Conservation (phyloP, 2,797 vertebrate genomes). For the Melopsittacus undulatus region DNA sequence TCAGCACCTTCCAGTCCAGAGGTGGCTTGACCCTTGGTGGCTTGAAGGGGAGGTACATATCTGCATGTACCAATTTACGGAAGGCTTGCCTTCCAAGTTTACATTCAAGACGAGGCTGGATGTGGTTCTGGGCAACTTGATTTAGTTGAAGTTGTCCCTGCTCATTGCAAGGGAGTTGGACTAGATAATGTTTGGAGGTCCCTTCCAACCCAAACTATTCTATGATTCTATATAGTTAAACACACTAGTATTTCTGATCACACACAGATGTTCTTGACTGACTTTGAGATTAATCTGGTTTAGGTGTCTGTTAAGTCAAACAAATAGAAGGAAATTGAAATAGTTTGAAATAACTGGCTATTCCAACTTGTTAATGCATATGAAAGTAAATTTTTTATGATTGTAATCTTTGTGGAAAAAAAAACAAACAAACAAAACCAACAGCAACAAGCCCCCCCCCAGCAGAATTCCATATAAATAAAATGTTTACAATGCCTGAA, state of each 20-base stretch:
- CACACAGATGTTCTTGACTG: rapidly evolving
- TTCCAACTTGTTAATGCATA: neutral
- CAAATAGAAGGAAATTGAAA: neutral
- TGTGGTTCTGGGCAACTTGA: neutral
- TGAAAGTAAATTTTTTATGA: neutral
- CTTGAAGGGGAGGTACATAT: neutral
- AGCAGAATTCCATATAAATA: neutral
- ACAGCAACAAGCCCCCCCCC: neutral
- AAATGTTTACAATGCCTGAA: neutral
- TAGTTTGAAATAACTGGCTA: neutral
- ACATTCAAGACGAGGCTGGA: neutral
- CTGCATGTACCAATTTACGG: neutral
- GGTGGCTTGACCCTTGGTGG: neutral
- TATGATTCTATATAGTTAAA: neutral
- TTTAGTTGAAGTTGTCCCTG: neutral
- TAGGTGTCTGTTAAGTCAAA: neutral
- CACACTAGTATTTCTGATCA: neutral
- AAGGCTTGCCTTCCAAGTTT: neutral
- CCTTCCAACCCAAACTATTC: neutral
- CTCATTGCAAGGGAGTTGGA: neutral
- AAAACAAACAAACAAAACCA: neutral
- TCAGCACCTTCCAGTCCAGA: neutral
- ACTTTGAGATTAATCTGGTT: neutral
- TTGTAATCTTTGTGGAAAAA: neutral
- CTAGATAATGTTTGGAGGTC: neutral